Base-by-base conservation (phyloP, 2,113 vertebrate genomes). In the Percopsis transmontana region DNA sequence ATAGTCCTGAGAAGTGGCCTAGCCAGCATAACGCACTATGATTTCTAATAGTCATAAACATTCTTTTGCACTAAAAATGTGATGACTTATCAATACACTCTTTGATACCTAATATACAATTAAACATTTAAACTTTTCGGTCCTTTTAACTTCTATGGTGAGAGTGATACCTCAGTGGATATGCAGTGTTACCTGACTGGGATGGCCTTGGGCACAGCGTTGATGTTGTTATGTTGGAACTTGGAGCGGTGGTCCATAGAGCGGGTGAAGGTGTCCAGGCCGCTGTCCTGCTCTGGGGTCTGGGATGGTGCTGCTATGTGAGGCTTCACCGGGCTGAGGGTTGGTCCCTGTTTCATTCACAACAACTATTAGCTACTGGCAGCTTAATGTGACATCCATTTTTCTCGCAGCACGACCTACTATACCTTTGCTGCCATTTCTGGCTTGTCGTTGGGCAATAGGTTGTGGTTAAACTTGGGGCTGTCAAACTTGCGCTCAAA, bases 381-480 rank as follows among this genome's bases (percentile, higher is more conserved):
- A 33, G 27, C 27, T 7, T 33, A 7, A 4, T 33, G 27, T 7
- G 5, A 7, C 27, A 33, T 4, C 27, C 27, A 7, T 33, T 33
- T 33, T 33, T 33, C 27, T 33, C 27, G 5, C 8, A 33, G 27
- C 5, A 7, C 8, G 27, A 33, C 27, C 5, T 7, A 33, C 27
- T 33, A 87, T 72, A 92, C 79, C 83, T 95, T 96, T 8, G 91
- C 50, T 54, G 88, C 85, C 66, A 88, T 70, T 48, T 98, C 96
- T 2, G 92, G 77, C 65, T 96, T 97, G 80, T 98, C 95, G 48
- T 94, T 95, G 79, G 97, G 93, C 90, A 99, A 86, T 70, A 99
- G 95, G 83, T 98, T 99, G 87, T 99, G 97, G 88, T 96, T 98
- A 90, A 99, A 98, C 75, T 99, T 99, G 0, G 97, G 97, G 67